A percentile compares a stretch with the other conserved stretches of the same genome.
Evolutionary conservation across 2,113 vertebrate genomes (phyloP).

Genomic region (Megaptera novaeangliae): DNA sequence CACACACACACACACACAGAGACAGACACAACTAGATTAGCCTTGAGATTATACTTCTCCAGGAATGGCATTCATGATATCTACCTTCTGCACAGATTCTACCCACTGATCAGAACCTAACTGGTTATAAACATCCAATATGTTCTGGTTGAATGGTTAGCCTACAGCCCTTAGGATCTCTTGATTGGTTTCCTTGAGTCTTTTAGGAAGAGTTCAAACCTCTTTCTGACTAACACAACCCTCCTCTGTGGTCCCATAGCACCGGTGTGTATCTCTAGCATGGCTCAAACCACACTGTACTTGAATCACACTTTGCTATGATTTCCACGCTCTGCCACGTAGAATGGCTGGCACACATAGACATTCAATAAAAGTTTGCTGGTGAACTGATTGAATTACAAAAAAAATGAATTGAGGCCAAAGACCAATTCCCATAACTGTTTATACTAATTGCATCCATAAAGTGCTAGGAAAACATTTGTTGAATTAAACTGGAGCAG

Average conservation of each 20-base stretch:
- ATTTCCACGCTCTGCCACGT: not conserved
- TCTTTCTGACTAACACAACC: accelerated
- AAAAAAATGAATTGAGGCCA: not conserved
- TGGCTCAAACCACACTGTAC: too few species aligned
- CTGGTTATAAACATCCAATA: too few species aligned
- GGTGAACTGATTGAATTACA: not conserved
- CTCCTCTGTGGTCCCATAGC: not conserved
- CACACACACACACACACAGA: too few species aligned
- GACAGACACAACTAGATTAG: accelerated
- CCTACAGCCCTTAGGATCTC: not conserved
- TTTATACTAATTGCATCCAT: not conserved
- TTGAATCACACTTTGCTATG: not conserved
- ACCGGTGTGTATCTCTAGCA: not conserved
- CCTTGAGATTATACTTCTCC: not conserved
- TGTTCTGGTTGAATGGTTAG: not conserved
- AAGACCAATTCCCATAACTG: not conserved
- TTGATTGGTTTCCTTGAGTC: not conserved
- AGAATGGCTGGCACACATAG: too few species aligned
- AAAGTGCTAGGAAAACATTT: not conserved
- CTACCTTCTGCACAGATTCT: not conserved
- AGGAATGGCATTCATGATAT: not conserved
- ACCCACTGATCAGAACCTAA: not conserved
- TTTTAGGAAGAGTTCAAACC: not conserved
- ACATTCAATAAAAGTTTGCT: not conserved
- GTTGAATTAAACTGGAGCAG: not conserved